phyloP scores from a whole-genome alignment of 1,140 invertebrate species.

The Achatina immaculata region DNA sequence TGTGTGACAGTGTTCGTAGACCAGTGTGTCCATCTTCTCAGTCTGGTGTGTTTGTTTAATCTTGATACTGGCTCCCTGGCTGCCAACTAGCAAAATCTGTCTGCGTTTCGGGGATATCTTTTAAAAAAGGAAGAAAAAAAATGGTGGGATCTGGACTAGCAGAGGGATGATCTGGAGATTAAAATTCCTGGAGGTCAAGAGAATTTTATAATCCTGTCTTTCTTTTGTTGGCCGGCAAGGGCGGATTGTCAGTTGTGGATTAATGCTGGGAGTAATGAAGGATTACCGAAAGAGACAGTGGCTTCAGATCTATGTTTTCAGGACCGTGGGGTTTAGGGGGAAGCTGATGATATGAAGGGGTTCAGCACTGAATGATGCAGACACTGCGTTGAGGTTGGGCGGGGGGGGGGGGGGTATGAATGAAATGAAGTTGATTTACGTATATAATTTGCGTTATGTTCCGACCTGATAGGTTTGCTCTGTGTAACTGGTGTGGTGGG shows the following conservation, averaged over 20 bases:
- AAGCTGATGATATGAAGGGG: too few relatives aligned
- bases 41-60: neutral
- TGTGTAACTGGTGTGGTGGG: too few relatives aligned
- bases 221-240: neutral
- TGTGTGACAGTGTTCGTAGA: too few relatives aligned
- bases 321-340: neutral
- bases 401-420: too few relatives aligned
- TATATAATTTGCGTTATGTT: too few relatives aligned
- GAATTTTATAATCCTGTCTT: neutral
- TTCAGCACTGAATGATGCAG: neutral
- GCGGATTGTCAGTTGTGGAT: neutral
- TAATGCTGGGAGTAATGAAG: neutral
- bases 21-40: neutral
- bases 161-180: neutral
- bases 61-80: neutral
- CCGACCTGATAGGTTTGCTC: too few relatives aligned
- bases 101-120: neutral
- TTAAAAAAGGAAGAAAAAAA: neutral
- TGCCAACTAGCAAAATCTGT: neutral
- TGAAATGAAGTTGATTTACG: too few relatives aligned
- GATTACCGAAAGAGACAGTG: neutral
- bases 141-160: neutral
- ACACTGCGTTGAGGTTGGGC: neutral
- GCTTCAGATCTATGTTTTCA: neutral
- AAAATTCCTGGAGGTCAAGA: neutral